These are phyloP conservation scores for Phlogophora meticulosa DNA, from an alignment of 2,888 invertebrate genomes.

Conservation along the genomic window DNA sequence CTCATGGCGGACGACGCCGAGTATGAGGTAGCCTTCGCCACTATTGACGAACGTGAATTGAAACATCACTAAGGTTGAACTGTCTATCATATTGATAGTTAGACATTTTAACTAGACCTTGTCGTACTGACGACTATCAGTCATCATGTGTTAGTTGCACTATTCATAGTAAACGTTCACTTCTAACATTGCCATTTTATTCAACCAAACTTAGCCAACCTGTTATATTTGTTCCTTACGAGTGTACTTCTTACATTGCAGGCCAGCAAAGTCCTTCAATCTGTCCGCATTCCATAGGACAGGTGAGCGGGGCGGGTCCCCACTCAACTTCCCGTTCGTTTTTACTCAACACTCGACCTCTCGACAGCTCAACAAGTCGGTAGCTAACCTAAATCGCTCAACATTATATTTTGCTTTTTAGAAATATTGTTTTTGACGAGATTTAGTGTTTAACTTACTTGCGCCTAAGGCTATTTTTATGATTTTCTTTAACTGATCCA, in stretches of 20 bases:
- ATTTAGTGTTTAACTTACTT: background rate
- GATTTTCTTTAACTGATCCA: too few relatives aligned
- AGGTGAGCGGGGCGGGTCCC: slow-evolving; percentile 61
- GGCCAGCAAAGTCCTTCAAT: slow-evolving; percentile 95
- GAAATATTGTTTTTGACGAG: background rate
- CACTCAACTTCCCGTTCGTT: slow-evolving; percentile 20
- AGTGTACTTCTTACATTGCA: slow-evolving; percentile 83
- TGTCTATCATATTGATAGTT: too few relatives aligned
- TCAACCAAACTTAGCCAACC: too few relatives aligned
- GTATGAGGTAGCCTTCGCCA: too few relatives aligned
- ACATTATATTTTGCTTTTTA: background rate
- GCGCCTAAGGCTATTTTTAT: background rate
- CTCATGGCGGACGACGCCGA: slow-evolving; percentile 93
- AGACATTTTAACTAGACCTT: too few relatives aligned
- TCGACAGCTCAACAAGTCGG: slow-evolving; percentile 10
- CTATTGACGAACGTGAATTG: too few relatives aligned
- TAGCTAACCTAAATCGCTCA: slow-evolving; percentile 30
- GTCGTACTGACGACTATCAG: too few relatives aligned
- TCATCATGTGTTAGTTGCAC: too few relatives aligned
- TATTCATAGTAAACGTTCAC: too few relatives aligned
- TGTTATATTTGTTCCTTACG: background rate
- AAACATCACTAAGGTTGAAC: too few relatives aligned
- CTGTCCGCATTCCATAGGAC: slow-evolving; percentile 94
- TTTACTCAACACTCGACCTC: slow-evolving; percentile 12
- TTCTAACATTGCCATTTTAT: too few relatives aligned